Evolutionary conservation across 2,888 invertebrate genomes (phyloP), one percentile per base, ranked within the genome.

Genomic region (Habroteleia sp.): DNA sequence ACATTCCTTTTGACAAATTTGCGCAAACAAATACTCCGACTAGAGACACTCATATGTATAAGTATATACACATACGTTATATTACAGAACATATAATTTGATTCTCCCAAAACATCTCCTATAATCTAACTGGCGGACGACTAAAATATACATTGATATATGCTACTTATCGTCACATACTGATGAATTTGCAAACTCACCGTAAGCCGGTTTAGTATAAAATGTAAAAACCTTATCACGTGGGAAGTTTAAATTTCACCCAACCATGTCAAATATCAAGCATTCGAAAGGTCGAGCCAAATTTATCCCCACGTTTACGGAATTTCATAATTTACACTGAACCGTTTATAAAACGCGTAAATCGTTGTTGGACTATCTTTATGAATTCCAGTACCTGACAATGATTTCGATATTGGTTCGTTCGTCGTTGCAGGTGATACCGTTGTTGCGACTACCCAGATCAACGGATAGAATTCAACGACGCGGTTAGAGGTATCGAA

Each of bases 61-160:
- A 56, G 23, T 44, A 44, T 44, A 44, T 35, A 35, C 44, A 56
- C 7, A 33, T 56, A 42, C 56, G 31, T 33, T n/a, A 56, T 42
- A 29, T 31, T 56, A 56, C 56, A 42, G 33, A 41, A 56, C 20
- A 31, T 8, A 27, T 10, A 44, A 31, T 35, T 16, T 20, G n/a
- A 16, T 44, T 58, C 58, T 16, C 16, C 11, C 44, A 27, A 56
- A 41, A 58, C 31, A 33, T 8, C 13, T 13, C 6, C 23, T 56
- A 56, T 6, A 3, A 8, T 13, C n/a, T 16, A 23, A 42, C 23
- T 33, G 31, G 41, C 35, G 35, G 35, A 42, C 23, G 14, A 35
- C 42, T 58, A 58, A 6, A 42, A 56, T 58, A 13, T 58, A 44
- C 44, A 58, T 29, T 6, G 1, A 39, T 56, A 56, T n/a, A 27